Evolutionary conservation across 1,140 invertebrate species (phyloP).

Genomic region (Helicorthomorpha holstii): DNA sequence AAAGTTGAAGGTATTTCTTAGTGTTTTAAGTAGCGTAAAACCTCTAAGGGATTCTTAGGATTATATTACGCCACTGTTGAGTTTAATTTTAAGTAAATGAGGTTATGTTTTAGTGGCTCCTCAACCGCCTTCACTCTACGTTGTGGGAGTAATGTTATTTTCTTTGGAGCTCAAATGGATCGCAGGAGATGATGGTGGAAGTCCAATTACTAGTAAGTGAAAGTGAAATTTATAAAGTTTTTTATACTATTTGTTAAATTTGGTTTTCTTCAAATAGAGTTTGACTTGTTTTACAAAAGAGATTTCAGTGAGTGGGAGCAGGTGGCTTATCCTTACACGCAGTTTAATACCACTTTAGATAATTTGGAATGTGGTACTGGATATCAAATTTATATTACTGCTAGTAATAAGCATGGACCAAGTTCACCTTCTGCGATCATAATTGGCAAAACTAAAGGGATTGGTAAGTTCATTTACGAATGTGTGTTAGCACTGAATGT

Average conservation of each 20-base stretch:
- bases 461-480: constrained; percentile 21
- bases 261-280: constrained; percentile 19
- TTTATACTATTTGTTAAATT: background rate
- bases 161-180: constrained; percentile 3
- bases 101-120: constrained; percentile 3
- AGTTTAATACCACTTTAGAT: constrained; percentile 57
- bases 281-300: constrained; percentile 77
- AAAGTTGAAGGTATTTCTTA: constrained; percentile 72
- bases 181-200: background rate
- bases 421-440: constrained; percentile 28
- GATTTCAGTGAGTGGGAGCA: constrained; percentile 80
- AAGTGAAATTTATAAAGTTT: background rate
- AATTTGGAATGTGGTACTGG: constrained; percentile 74
- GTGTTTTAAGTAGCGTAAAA: too few species aligned
- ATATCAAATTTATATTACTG: constrained; percentile 79
- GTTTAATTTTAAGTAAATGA: background rate
- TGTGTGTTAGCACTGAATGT: background rate
- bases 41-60: too few species aligned
- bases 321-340: background rate
- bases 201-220: background rate
- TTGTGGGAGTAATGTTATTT: background rate
- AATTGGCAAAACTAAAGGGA: constrained; percentile 37
- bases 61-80: too few species aligned
- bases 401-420: constrained; percentile 51
- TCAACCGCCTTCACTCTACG: background rate